These are phyloP conservation scores for Ernsta delagoae DNA, from an alignment of 2,888 invertebrate genomes.

Conservation along the genomic window DNA sequence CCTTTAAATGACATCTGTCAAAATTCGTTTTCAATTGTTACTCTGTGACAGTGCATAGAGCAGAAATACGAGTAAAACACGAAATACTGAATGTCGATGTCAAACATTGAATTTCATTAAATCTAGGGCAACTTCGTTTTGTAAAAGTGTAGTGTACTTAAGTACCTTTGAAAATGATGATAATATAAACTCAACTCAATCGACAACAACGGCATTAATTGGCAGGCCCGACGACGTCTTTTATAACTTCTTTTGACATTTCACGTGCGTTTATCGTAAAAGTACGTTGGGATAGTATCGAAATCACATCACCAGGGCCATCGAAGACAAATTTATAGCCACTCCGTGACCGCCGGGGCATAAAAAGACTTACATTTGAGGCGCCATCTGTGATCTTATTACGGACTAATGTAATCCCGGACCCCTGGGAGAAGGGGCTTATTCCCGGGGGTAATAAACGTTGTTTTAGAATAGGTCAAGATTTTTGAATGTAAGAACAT, in stretches of 20 bases:
- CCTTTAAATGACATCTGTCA: background rate
- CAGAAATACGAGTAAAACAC: too few relatives aligned
- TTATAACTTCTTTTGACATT: background rate
- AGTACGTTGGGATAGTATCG: constrained; percentile 3
- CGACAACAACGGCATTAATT: too few relatives aligned
- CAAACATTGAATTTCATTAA: too few relatives aligned
- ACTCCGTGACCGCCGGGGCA: constrained; percentile 7
- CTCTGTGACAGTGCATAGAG: too few relatives aligned
- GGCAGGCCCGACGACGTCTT: background rate
- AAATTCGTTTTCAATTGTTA: too few relatives aligned
- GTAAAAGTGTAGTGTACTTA: too few relatives aligned
- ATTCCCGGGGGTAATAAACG: background rate
- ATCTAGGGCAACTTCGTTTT: too few relatives aligned
- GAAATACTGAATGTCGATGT: too few relatives aligned
- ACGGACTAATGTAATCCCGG: constrained; percentile 31
- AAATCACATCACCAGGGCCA: constrained; percentile 6
- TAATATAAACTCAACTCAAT: too few relatives aligned
- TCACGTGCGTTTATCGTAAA: background rate
- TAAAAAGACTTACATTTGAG: constrained; percentile 24
- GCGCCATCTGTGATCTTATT: constrained; percentile 34
- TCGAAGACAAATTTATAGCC: constrained; percentile 17
- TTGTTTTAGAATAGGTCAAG: constrained; percentile 24
- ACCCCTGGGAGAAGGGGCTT: constrained; percentile 8
- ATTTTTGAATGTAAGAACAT: background rate
- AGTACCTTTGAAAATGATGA: too few relatives aligned